These are phyloP conservation scores for Hyles lineata DNA, from an alignment of 2,888 invertebrate species.

Conservation along the genomic window DNA sequence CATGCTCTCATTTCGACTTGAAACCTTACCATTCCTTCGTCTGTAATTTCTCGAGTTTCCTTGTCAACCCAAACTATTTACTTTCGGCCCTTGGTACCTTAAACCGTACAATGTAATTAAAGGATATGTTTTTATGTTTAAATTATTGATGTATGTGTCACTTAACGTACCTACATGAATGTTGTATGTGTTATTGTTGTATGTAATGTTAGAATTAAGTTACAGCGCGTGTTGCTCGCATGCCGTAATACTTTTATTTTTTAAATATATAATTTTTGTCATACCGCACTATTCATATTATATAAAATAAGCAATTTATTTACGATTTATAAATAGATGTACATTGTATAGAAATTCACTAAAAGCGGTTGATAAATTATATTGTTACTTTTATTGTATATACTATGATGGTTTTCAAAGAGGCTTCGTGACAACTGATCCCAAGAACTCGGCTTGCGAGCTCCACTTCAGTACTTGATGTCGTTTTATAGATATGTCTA, in stretches of 20 bases:
- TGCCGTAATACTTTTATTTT: not conserved
- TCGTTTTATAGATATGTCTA: conserved; percentile 6
- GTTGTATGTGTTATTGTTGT: conserved; percentile 27
- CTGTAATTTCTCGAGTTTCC: not conserved
- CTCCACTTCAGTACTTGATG: conserved; percentile 26
- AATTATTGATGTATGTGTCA: conserved; percentile 32
- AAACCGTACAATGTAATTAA: conserved; percentile 25
- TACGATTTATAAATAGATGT: not conserved
- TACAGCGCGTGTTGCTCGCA: conserved; percentile 27
- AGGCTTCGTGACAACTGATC: conserved; percentile 14
- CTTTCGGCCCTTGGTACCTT: conserved; percentile 27
- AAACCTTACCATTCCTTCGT: not conserved
- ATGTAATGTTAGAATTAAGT: conserved; percentile 24
- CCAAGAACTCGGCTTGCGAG: conserved; percentile 17
- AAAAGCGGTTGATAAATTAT: not conserved
- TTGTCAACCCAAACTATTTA: conserved; percentile 1
- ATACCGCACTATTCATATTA: not conserved
- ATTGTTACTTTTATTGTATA: conserved; percentile 18
- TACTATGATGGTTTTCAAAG: conserved; percentile 6
- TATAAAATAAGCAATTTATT: not conserved
- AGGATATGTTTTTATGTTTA: conserved; percentile 28
- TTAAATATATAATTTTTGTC: conserved; percentile 7
- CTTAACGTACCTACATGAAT: conserved; percentile 27
- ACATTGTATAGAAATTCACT: conserved; percentile 3
- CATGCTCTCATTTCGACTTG: not conserved